Evolutionary conservation across 2,797 vertebrate genomes (phyloP).

Genomic region (Chaetophractus vellerosus): DNA sequence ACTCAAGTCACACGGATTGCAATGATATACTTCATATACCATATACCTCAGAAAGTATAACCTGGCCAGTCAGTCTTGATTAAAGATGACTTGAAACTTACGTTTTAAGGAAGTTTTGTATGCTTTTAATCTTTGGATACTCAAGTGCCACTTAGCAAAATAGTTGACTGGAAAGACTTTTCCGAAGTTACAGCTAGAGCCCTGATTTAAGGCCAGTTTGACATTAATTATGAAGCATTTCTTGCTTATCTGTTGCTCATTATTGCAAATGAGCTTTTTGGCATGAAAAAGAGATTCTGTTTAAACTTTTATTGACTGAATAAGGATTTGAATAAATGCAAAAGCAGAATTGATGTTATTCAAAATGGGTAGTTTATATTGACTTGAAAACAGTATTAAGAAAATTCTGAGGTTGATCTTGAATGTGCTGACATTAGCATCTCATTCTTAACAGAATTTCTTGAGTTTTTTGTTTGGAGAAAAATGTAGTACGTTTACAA

Average conservation of each 20-base stretch:
- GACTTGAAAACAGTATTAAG: constrained; percentile 39
- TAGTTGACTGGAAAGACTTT: constrained; percentile 67
- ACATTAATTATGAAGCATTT: constrained; percentile 73
- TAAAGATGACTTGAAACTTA: constrained; percentile 66
- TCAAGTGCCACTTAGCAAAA: neutral
- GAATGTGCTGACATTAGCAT: constrained; percentile 33
- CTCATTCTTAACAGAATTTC: constrained; percentile 55
- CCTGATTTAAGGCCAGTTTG: constrained; percentile 82
- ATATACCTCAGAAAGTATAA: neutral
- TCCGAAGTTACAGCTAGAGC: constrained; percentile 56
- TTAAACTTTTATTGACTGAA: constrained; percentile 79
- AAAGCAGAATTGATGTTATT: constrained; percentile 63
- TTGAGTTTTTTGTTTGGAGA: constrained; percentile 58
- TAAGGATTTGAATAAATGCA: constrained; percentile 73
- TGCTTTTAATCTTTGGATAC: constrained; percentile 69
- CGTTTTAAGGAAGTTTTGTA: constrained; percentile 63
- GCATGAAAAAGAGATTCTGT: constrained; percentile 63
- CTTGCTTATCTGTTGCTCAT: constrained; percentile 76
- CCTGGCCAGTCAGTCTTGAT: accelerated
- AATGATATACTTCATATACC: neutral
- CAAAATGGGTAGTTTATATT: constrained; percentile 61
- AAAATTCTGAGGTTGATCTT: constrained; percentile 54
- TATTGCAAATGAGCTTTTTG: constrained; percentile 77
- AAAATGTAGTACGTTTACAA: constrained; percentile 72
- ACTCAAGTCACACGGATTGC: neutral